A percentile compares a stretch with the other conserved stretches of the same genome.
phyloP scores from a whole-genome alignment of 2,113 vertebrate genomes.

The Melospiza melodia region DNA sequence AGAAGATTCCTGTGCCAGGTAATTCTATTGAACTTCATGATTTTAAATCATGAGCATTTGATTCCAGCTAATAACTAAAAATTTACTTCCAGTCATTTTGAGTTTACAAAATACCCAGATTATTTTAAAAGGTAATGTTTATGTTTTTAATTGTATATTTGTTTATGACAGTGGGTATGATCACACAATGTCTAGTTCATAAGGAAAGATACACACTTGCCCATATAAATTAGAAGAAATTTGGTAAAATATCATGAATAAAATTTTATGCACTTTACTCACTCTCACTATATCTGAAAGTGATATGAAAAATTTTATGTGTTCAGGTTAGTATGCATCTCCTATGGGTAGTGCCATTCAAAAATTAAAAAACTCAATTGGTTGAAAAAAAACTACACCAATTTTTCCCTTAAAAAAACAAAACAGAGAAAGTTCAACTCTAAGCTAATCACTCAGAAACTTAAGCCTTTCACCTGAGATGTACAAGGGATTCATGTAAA shows the following conservation, averaged over 20 bases:
- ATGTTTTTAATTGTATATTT: not conserved
- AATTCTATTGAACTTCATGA: not conserved
- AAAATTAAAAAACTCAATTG: not conserved
- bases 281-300: not conserved
- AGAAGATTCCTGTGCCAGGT: not conserved
- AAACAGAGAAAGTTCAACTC: not conserved
- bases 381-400: not conserved
- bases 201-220: accelerated
- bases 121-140: not conserved
- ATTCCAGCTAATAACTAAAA: not conserved
- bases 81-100: not conserved
- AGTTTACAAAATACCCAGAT: not conserved
- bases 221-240: not conserved
- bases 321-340: not conserved
- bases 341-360: not conserved
- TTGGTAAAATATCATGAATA: not conserved
- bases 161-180: not conserved
- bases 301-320: not conserved
- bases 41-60: not conserved
- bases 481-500: not conserved
- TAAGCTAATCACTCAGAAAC: not conserved
- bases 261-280: not conserved
- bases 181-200: not conserved
- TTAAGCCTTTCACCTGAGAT: not conserved
- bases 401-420: not conserved